Evolutionary conservation across 2,113 vertebrate genomes (phyloP).

Genomic region (Cyanoderma ruficeps): DNA sequence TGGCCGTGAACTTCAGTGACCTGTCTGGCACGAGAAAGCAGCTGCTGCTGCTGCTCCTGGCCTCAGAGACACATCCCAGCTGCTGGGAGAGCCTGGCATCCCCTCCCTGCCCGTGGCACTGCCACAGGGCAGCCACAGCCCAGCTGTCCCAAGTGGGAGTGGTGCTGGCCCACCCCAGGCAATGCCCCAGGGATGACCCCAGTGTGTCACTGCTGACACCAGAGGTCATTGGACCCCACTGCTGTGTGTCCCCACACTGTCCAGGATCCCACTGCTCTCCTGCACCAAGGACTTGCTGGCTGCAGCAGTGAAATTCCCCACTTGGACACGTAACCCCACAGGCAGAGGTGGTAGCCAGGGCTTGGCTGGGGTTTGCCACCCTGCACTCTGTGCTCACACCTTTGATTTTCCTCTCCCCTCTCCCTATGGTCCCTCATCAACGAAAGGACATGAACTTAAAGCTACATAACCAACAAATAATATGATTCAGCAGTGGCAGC

Average conservation of each 20-base stretch:
- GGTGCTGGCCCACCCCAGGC: background rate
- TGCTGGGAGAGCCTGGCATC: background rate
- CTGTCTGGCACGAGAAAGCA: background rate
- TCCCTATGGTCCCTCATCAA: background rate
- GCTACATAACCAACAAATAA: background rate
- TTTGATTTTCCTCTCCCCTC: background rate
- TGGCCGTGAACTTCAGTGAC: fast-evolving
- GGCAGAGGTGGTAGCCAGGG: background rate
- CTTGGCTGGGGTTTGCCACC: background rate
- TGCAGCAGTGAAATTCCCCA: background rate
- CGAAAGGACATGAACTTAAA: background rate
- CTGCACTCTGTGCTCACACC: fast-evolving
- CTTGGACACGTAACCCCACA: fast-evolving
- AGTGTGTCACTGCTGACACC: background rate
- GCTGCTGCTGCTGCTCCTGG: fast-evolving
- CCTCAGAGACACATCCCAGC: background rate
- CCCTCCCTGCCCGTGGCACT: background rate
- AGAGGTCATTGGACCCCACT: fast-evolving
- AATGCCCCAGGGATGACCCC: fast-evolving
- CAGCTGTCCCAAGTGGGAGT: fast-evolving
- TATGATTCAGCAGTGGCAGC: background rate
- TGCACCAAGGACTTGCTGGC: background rate
- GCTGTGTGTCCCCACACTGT: fast-evolving
- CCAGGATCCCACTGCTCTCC: background rate
- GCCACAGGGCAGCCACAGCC: background rate